phyloP scores from a whole-genome alignment of 2,113 vertebrate genomes.

The Amphilophus citrinellus region DNA sequence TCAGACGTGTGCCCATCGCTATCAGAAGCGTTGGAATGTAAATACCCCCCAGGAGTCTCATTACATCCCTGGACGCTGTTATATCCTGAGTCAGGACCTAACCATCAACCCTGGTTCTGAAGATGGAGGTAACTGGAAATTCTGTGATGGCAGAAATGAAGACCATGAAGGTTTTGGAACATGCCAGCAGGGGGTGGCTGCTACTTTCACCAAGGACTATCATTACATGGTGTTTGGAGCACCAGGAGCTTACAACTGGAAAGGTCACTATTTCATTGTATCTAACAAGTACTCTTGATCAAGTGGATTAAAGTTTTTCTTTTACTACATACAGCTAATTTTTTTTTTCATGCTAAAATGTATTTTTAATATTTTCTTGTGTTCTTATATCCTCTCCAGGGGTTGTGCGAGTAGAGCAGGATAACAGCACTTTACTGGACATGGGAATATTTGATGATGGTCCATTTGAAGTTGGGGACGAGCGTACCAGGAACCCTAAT shows the following conservation, averaged over 20 bases:
- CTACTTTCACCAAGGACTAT: conserved; percentile 93
- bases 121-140: conserved; percentile 88
- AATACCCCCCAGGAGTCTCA: conserved; percentile 85
- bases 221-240: conserved; percentile 96
- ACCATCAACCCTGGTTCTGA: conserved; percentile 80
- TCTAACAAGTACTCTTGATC: background rate
- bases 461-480: conserved; percentile 92
- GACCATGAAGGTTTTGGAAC: conserved; percentile 92
- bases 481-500: conserved; percentile 79
- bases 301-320: background rate
- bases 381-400: conserved; percentile 75
- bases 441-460: conserved; percentile 91
- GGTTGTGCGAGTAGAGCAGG: conserved; percentile 92
- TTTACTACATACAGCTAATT: background rate
- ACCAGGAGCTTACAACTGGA: conserved; percentile 97
- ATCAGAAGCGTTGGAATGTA: conserved; percentile 87
- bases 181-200: conserved; percentile 96
- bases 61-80: conserved; percentile 94
- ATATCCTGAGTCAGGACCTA: conserved; percentile 92
- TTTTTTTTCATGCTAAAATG: background rate
- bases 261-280: conserved; percentile 81
- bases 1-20: conserved; percentile 97
- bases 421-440: conserved; percentile 90
- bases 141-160: conserved; percentile 89
- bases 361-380: background rate